Evolutionary conservation across 2,797 vertebrate species (phyloP), one percentile per base, ranked within the genome.

Genomic region (Phylloscopus collybita): DNA sequence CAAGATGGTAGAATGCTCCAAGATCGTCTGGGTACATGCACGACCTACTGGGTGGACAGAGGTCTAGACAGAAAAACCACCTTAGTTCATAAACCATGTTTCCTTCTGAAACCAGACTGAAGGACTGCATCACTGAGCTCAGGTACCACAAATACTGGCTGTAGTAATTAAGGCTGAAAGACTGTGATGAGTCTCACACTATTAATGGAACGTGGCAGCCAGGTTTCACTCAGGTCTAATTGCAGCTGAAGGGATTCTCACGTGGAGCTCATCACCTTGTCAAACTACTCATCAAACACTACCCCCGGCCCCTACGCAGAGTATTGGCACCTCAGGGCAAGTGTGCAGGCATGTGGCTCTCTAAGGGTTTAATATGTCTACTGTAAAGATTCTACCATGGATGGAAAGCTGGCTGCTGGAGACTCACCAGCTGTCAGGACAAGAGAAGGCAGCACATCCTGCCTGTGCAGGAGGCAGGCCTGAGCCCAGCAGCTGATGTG

Each of bases 141-240:
- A 4, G 44, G 53, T 54, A 62, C 80, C 71, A 47, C 49, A 61
- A 4, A 6, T 3, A 9, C 60, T 82, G 71, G 92, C 94, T 95
- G 94, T 89, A 94, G 94, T 57, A 91, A 95, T 95, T 94, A 95
- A 80, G 40, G 67, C 4, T 88, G 76, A 70, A 70, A 73, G 56
- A 10, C 44, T 4, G 2, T 30, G 80, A 54, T 21, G 62, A 82
- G n/a, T 80, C 66, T 81, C 64, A 32, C 61, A 8, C 16, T 0
- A 2, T 81, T 42, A 53, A 4, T 0, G 1, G 70, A 86, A 86
- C 0, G 1, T 86, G 92, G 69, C 85, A 67, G 50, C 30, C 67
- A 53, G 62, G 44, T 80, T 88, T 87, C 25, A 4, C 62, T 64
- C 60, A 40, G 42, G 44, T 49, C 60, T 53, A 47, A 78, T 78